Evolutionary conservation across 2,888 invertebrate species (phyloP).

Genomic region (Hyles lineata): DNA sequence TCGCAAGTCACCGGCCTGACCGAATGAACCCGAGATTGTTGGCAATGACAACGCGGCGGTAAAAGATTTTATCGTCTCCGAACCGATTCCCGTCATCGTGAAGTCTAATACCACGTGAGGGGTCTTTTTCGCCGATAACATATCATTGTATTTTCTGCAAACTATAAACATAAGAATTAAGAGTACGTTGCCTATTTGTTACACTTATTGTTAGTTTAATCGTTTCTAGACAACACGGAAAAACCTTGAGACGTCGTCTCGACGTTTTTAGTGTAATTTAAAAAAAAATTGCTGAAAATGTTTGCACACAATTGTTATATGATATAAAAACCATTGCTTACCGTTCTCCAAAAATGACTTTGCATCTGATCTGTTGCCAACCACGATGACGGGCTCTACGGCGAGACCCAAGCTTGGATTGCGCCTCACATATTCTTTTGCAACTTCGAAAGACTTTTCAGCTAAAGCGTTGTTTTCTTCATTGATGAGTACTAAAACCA

Average conservation of each 20-base stretch:
- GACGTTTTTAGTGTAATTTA: background rate
- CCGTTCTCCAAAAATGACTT: conserved; percentile 88
- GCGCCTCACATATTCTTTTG: conserved; percentile 88
- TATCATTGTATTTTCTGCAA: conserved; percentile 89
- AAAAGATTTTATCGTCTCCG: conserved; percentile 94
- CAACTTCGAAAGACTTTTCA: conserved; percentile 89
- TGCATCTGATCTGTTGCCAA: conserved; percentile 90
- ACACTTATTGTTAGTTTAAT: conserved; percentile 34
- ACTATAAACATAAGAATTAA: conserved; percentile 72
- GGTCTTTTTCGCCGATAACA: conserved; percentile 86
- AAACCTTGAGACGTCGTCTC: conserved; percentile 30
- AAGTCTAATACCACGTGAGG: conserved; percentile 93
- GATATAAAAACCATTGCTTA: conserved; percentile 63
- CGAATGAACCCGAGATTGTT: conserved; percentile 93
- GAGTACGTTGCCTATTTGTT: conserved; percentile 2
- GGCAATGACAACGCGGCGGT: conserved; percentile 91
- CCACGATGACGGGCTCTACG: conserved; percentile 86
- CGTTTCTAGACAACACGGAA: conserved; percentile 30
- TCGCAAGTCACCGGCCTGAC: conserved; percentile 92
- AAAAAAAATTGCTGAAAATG: conserved; percentile 9
- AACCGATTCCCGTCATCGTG: conserved; percentile 91
- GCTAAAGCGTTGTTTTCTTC: conserved; percentile 90
- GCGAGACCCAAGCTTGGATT: conserved; percentile 88
- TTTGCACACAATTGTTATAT: background rate
- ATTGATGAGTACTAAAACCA: conserved; percentile 88